Evolutionary conservation across 2,113 vertebrate species (phyloP).

Genomic region (Strix uralensis): DNA sequence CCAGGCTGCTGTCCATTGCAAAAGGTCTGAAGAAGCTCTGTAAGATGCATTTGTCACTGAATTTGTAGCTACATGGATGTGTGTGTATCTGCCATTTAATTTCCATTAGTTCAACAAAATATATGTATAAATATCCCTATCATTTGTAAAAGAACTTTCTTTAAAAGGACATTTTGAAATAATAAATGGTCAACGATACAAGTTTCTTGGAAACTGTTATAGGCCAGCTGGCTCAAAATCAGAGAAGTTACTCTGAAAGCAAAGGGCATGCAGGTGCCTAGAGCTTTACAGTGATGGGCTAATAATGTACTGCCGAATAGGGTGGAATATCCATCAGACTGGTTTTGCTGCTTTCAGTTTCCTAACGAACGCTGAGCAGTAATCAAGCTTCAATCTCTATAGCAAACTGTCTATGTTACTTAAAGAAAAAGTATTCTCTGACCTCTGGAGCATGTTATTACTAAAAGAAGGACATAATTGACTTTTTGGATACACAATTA

Average conservation of each 20-base stretch:
- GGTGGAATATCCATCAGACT: not conserved
- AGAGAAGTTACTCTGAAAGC: not conserved
- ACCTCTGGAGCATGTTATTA: constrained; percentile 24
- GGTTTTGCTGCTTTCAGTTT: not conserved
- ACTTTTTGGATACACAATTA: constrained; percentile 19
- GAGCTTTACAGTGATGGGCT: not conserved
- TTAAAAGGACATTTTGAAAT: not conserved
- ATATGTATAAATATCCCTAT: not conserved
- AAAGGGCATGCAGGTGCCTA: not conserved
- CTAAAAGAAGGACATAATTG: constrained; percentile 16
- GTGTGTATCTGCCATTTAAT: not conserved
- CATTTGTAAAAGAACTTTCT: not conserved
- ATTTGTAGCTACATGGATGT: not conserved
- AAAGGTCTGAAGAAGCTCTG: not conserved
- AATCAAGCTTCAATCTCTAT: not conserved
- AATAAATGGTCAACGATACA: not conserved
- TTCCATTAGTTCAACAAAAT: not conserved
- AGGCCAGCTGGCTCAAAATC: not conserved
- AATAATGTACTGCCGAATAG: not conserved
- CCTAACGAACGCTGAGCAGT: not conserved
- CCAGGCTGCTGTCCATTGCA: not conserved
- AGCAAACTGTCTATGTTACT: not conserved
- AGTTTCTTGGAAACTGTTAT: not conserved
- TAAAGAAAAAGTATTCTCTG: constrained; percentile 2
- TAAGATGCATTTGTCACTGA: not conserved